Base-by-base conservation (phyloP, 2,797 vertebrate species). In the Sebastes hopkinsi region DNA sequence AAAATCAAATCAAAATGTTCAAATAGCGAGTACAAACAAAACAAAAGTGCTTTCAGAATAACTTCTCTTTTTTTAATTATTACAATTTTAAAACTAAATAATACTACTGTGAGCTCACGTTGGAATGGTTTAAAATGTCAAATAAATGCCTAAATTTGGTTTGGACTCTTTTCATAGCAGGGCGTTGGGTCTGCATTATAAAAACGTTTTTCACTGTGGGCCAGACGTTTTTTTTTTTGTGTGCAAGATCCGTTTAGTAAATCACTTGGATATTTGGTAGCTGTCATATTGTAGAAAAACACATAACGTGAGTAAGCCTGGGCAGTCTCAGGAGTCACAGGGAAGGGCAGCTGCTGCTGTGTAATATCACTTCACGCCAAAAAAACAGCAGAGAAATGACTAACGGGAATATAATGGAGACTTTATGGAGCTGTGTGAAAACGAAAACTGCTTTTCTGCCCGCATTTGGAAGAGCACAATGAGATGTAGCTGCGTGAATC, bases 321-420 rank as follows among this genome's bases (percentile, higher is more conserved):
- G 79, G 66, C 18, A 77, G 76, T 58, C 83, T 73, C 69, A 29
- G 4, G 69, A 78, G 84, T 61, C n/a, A 54, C 34, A 56, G 25
- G 73, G 58, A 54, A 68, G 52, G 58, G 61, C 56, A 60, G 34
- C 23, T 58, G 76, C 23, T 58, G 76, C 62, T 67, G 71, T 18
- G 60, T 54, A 78, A 81, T 67, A 75, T 83, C 66, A 69, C 30
- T 77, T 81, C 69, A 81, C 67, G 55, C 78, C 79, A 77, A 65
- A 89, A 81, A 87, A 77, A 87, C 78, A 56, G 27, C 67, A 80
- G 73, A 50, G 65, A 81, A 71, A 82, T 86, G 84, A 89, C 70
- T 83, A 68, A 82, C 72, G 56, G 81, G 75, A 61, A 75, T 75
- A 78, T 83, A 88, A 92, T 84, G 64, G 46, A 61, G 46, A 79